Evolutionary conservation across 1,140 invertebrate species (phyloP), one percentile per base, ranked within the genome.

Genomic region (Micrasema minimum): DNA sequence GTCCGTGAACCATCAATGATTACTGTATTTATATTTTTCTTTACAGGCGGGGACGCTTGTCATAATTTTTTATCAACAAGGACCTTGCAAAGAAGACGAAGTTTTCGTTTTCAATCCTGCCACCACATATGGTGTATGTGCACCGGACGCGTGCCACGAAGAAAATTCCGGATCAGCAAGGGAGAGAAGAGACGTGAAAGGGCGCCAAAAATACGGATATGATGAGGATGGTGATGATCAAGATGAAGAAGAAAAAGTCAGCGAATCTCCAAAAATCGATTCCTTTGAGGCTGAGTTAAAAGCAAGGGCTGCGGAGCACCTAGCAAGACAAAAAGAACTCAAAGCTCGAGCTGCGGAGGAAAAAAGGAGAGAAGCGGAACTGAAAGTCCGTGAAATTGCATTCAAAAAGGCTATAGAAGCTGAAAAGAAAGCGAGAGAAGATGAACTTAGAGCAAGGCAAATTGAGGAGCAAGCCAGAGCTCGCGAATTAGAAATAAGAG

Each of bases 41-140:
- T 64, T 48, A 16, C 43, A 64, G 59, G 59, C 45, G 45, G 43
- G 59, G 59, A 5, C n/a, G 12, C 43, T 16, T 64, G 59, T 7
- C n/a, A 31, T 41, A 14, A 46, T 1, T 46, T n/a, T 26, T 18
- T 64, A 64, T 46, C 59, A 64, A 14, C 38, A 46, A 26, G 59
- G 59, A 23, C 59, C 59, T 1, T 64, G 59, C n/a, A n/a, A 31
- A 26, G 59, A 31, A 7, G 23, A 26, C 10, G 41, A 64, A 46
- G 59, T 64, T 23, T 14, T 46, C 1, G 59, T 64, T 1, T 64
- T 46, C 31, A 41, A 64, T 46, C 43, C 38, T 1, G 22, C 6
- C 3, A 64, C 59, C 9, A 26, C 59, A 5, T 26, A 11, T 5
- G 59, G 59, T 10, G 16, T 14, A n/a, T 64, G 59, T 22, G 16